These are phyloP conservation scores for Fissipunctia ypsillon DNA, from an alignment of 2,888 invertebrate genomes.

Conservation along the genomic window DNA sequence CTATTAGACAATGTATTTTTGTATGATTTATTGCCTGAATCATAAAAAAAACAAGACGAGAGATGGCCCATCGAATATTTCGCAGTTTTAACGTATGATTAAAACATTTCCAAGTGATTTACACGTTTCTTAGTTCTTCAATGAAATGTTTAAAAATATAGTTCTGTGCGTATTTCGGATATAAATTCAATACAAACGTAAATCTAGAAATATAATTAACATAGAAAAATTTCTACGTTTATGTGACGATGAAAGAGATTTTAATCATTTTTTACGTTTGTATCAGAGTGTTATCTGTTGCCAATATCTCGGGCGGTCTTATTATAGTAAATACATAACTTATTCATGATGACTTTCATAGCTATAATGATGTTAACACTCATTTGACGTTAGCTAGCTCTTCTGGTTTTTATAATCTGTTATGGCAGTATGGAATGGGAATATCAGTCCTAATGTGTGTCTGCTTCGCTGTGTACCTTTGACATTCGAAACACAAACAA, in stretches of 20 bases:
- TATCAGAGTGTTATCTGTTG: constrained; percentile 10
- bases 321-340: background rate
- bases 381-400: too few relatives aligned
- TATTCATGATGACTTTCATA: constrained; percentile 5
- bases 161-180: constrained; percentile 31
- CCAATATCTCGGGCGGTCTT: constrained; percentile 27
- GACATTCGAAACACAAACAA: background rate
- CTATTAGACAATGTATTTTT: constrained; percentile 79
- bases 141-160: constrained; percentile 56
- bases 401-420: too few relatives aligned
- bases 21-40: constrained; percentile 78
- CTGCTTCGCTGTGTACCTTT: background rate
- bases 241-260: constrained; percentile 44
- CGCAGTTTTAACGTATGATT: constrained; percentile 69
- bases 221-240: constrained; percentile 51
- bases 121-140: constrained; percentile 58
- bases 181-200: constrained; percentile 52
- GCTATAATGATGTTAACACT: background rate
- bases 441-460: background rate
- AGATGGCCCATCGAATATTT: constrained; percentile 70
- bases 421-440: background rate
- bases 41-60: constrained; percentile 72
- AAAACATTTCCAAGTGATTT: constrained; percentile 68
- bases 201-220: constrained; percentile 38
- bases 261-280: constrained; percentile 44